Evolutionary conservation across 2,888 invertebrate genomes (phyloP).

Genomic region (Romanomermis culicivorax): DNA sequence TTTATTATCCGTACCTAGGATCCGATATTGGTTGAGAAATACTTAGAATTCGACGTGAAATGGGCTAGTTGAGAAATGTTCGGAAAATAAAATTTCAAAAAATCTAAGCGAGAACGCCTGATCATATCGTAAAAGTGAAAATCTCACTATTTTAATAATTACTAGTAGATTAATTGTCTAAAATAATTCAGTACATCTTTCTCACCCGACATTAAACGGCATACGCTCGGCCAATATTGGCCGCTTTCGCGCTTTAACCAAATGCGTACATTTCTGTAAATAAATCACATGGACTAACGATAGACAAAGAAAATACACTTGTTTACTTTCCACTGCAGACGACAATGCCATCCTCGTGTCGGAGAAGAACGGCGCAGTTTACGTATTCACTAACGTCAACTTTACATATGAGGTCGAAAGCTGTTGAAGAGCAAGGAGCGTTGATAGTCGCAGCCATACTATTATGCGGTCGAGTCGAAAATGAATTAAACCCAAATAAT

Average conservation of each 20-base stretch:
- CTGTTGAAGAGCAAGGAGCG: neutral
- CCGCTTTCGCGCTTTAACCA: constrained; percentile 93
- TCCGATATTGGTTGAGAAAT: no score
- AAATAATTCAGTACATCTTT: no score
- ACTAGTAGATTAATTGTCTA: neutral
- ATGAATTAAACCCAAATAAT: no score
- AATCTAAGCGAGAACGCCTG: no score
- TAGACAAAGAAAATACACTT: no score
- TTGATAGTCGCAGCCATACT: neutral
- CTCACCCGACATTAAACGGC: constrained; percentile 32
- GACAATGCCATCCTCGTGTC: neutral
- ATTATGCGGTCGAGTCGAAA: no score
- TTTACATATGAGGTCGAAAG: neutral
- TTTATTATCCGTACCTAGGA: no score
- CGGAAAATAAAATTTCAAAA: no score
- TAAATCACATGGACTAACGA: constrained; percentile 5
- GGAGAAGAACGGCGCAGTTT: neutral
- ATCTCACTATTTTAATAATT: neutral
- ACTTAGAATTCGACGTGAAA: no score
- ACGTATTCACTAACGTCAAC: neutral
- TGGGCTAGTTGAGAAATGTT: no score
- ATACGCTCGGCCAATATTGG: constrained; percentile 96
- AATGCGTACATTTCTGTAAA: constrained; percentile 65
- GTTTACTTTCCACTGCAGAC: neutral
- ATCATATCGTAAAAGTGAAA: no score